Evolutionary conservation across 2,797 vertebrate genomes (phyloP).

Genomic region (Lithobates pipiens): DNA sequence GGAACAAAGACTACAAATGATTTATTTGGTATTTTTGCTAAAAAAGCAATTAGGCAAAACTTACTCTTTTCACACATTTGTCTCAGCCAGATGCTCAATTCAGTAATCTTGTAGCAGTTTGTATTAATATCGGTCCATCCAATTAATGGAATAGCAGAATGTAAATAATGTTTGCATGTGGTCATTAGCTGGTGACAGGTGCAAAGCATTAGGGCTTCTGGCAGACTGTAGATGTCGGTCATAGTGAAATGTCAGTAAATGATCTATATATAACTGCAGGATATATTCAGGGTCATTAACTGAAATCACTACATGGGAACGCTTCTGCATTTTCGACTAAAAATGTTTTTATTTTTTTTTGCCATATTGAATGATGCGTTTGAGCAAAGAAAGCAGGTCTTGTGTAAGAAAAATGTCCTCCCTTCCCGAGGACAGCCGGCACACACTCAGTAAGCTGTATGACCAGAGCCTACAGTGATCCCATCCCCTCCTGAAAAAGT

Average conservation of each 20-base stretch:
- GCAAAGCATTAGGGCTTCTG: slow-evolving; percentile 16
- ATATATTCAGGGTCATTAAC: not conserved
- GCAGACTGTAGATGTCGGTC: slow-evolving; percentile 1
- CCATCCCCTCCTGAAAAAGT: no score
- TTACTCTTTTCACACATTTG: slow-evolving; percentile 21
- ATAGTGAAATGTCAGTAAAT: not conserved
- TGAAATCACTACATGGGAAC: no score
- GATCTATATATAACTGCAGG: slow-evolving; percentile 14
- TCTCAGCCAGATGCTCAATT: slow-evolving; percentile 19
- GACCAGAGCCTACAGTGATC: no score
- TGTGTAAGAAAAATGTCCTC: no score
- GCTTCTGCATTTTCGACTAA: no score
- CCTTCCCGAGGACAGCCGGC: no score
- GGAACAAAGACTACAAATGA: not conserved
- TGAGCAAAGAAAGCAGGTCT: no score
- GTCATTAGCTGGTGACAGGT: slow-evolving; percentile 38
- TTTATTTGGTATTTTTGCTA: not conserved
- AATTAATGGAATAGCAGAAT: slow-evolving; percentile 32
- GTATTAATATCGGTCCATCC: not conserved
- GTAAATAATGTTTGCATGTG: slow-evolving; percentile 29
- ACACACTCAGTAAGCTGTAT: no score
- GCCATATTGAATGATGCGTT: no score
- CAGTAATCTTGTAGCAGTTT: not conserved
- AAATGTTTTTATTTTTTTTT: no score
- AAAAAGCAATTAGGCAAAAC: not conserved